phyloP scores from a whole-genome alignment of 2,113 vertebrate species.

The Prunella fulvescens region DNA sequence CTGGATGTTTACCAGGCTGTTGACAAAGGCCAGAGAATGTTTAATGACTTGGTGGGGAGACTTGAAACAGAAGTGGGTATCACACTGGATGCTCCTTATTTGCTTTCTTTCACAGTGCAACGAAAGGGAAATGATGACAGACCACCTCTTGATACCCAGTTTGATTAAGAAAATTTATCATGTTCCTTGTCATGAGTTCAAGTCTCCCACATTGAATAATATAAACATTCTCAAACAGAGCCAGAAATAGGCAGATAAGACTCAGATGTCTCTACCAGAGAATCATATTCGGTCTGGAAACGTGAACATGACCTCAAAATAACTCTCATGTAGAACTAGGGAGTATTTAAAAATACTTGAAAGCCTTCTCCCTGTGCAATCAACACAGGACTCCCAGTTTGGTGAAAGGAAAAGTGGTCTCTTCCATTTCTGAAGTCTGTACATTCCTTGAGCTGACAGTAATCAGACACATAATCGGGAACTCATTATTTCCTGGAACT shows the following conservation, averaged over 20 bases:
- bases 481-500: constrained; percentile 54
- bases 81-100: constrained; percentile 59
- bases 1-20: constrained; percentile 80
- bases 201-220: constrained; percentile 67
- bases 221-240: constrained; percentile 73
- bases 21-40: constrained; percentile 81
- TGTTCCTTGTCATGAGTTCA: constrained; percentile 72
- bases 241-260: constrained; percentile 73
- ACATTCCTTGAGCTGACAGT: constrained; percentile 16
- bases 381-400: background rate
- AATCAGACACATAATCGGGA: constrained; percentile 36
- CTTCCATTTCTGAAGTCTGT: background rate
- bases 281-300: constrained; percentile 2
- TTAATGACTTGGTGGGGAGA: constrained; percentile 75
- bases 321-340: constrained; percentile 42
- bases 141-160: constrained; percentile 75
- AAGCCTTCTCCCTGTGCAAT: background rate
- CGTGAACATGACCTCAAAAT: constrained; percentile 26
- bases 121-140: constrained; percentile 75
- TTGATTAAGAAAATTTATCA: constrained; percentile 77
- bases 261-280: constrained; percentile 67
- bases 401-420: constrained; percentile 41
- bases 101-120: constrained; percentile 64
- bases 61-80: constrained; percentile 75
- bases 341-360: constrained; percentile 5